phyloP scores from a whole-genome alignment of 92 coral and sea anemone species.

The Hydrozoanthus gracilis region DNA sequence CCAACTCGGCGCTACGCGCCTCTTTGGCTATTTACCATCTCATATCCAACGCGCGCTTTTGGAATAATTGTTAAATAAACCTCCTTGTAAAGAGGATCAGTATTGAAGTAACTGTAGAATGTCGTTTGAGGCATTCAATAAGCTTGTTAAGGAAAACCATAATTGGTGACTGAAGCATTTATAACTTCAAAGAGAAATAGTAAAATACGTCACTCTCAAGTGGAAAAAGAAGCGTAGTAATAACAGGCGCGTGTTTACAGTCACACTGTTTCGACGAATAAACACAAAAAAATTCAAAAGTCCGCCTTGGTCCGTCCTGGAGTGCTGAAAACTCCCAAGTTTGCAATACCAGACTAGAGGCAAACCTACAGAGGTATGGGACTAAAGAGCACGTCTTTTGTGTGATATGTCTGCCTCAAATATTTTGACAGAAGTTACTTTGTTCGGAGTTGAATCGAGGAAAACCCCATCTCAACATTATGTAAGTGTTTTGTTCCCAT shows the following conservation, averaged over 20 bases:
- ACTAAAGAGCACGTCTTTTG: not conserved
- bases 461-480: constrained; percentile 1
- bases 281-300: not conserved
- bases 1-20: too few species aligned
- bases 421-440: not conserved
- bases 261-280: not conserved
- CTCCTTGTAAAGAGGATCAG: too few species aligned
- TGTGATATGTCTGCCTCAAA: not conserved
- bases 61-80: too few species aligned
- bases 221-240: not conserved
- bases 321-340: not conserved
- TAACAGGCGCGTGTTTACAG: not conserved
- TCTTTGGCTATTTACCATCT: too few species aligned
- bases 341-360: not conserved
- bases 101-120: not conserved
- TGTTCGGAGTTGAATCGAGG: constrained; percentile 27
- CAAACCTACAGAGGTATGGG: not conserved
- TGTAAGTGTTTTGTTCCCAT: constrained; percentile 1
- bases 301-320: not conserved
- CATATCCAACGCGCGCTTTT: too few species aligned
- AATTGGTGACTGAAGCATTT: too few species aligned
- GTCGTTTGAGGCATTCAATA: not conserved
- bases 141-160: not conserved
- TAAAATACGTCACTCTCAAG: not conserved
- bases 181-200: not conserved